Base-by-base conservation (phyloP, 2,888 invertebrate species). In the Drosophila affinis region DNA sequence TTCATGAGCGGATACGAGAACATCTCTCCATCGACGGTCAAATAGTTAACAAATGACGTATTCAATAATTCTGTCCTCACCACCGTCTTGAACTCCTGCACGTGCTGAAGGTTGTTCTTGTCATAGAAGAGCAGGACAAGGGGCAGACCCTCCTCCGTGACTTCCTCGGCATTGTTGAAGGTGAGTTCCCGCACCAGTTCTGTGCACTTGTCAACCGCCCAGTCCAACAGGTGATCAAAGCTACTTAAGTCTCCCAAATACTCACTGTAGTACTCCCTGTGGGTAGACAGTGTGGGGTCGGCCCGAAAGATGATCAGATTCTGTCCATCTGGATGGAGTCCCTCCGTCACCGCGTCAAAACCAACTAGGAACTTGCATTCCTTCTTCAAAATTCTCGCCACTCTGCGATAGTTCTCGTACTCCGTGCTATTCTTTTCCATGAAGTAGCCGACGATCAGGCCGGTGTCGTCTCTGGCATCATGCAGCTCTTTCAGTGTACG, bases 81-180 rank as follows among this genome's bases (percentile, higher is more conserved):
- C 60, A 97, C 91, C 75, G 96, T 95, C 87, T 95, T 96, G 91
- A 95, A 99, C 77, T 94, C 93, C 91, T 96, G 97, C 29, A 98
- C 95, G 85, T 95, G 96, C 18, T 95, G 95, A 0, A 93, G 92
- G 79, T 96, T 96, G 80, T 96, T 95, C 0, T 96, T 95, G 76
- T 95, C 93, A 90, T 99, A 97, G 93, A 99, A 99, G 45, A 99
- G 93, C 78, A 99, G 98, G 32, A 99, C 93, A 93, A 99, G 98
- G 0, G 99, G 99, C 83, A 98, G 92, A 29, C 98, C 98, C 93
- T 99, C 98, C 92, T 99, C 98, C 0, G 98, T 98, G 27, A 99
- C 92, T 91, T 98, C 98, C 93, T 99, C 99, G 1, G 99, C 99
- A 93, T 99, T 99, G 92, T 98, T 98, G 92, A 99, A 99, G 0